phyloP scores from a whole-genome alignment of 1,140 invertebrate species.

The Monomorium pharaonis region DNA sequence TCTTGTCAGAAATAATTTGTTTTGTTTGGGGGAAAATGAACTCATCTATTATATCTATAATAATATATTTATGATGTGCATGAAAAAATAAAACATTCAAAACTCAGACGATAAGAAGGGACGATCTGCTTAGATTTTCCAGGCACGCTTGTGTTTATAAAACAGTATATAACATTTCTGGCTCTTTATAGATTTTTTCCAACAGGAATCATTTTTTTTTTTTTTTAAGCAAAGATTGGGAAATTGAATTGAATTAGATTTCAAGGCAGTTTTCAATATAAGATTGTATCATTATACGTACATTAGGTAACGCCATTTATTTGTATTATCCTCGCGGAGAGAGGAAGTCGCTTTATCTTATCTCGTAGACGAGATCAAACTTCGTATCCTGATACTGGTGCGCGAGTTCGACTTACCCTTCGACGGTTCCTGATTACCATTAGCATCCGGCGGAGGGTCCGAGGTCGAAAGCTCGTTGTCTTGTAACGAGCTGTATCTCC shows the following conservation, averaged over 20 bases:
- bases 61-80: not conserved
- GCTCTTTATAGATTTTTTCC: not conserved
- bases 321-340: constrained; percentile 11
- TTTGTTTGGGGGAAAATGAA: not conserved
- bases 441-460: constrained; percentile 17
- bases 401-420: not conserved
- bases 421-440: constrained; percentile 60
- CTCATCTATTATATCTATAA: no score
- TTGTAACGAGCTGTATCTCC: constrained; percentile 64
- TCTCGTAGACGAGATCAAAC: constrained; percentile 43
- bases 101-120: not conserved
- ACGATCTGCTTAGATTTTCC: not conserved
- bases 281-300: not conserved
- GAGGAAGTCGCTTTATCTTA: constrained; percentile 34
- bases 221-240: not conserved
- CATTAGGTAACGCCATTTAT: not conserved
- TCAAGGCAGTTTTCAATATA: not conserved
- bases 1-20: not conserved
- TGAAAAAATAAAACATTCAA: not conserved
- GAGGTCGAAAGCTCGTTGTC: constrained; percentile 53
- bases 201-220: not conserved
- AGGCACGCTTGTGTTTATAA: not conserved
- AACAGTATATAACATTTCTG: not conserved
- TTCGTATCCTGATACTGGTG: constrained; percentile 1
- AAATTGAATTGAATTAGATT: not conserved